Evolutionary conservation across 2,797 vertebrate species (phyloP).

Genomic region (Peromyscus aztecus): DNA sequence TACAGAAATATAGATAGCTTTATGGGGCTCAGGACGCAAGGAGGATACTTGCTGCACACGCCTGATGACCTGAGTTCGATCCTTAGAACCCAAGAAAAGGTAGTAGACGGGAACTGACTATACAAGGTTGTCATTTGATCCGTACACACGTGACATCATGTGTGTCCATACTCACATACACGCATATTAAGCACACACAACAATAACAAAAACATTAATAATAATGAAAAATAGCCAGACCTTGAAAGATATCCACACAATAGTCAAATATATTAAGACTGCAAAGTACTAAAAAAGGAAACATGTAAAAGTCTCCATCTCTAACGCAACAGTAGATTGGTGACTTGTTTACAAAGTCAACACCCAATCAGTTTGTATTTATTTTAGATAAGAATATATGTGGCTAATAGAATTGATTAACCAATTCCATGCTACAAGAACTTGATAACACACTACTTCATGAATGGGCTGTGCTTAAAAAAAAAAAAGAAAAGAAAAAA

Average conservation of each 20-base stretch:
- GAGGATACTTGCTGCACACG: too few species aligned
- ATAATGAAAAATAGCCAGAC: not conserved
- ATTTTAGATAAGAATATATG: not conserved
- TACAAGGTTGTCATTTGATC: not conserved
- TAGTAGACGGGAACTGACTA: not conserved
- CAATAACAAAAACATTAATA: not conserved
- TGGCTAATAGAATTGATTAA: not conserved
- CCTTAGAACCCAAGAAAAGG: not conserved
- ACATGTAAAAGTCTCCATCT: not conserved
- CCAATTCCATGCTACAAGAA: not conserved
- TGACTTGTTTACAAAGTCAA: slow-evolving; percentile 20
- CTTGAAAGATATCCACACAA: not conserved
- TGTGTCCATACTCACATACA: not conserved
- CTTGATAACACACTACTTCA: not conserved
- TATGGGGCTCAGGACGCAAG: not conserved
- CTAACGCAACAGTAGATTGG: not conserved
- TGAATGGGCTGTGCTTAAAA: not conserved
- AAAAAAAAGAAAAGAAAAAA: too few species aligned
- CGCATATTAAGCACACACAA: not conserved
- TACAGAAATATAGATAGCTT: not conserved
- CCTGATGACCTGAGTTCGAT: not conserved
- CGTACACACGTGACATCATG: not conserved
- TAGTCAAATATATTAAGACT: not conserved
- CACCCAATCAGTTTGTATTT: not conserved
- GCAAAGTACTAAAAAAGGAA: not conserved